These are phyloP conservation scores for Tautogolabrus adspersus DNA, from an alignment of 2,113 vertebrate species.

Conservation along the genomic window DNA sequence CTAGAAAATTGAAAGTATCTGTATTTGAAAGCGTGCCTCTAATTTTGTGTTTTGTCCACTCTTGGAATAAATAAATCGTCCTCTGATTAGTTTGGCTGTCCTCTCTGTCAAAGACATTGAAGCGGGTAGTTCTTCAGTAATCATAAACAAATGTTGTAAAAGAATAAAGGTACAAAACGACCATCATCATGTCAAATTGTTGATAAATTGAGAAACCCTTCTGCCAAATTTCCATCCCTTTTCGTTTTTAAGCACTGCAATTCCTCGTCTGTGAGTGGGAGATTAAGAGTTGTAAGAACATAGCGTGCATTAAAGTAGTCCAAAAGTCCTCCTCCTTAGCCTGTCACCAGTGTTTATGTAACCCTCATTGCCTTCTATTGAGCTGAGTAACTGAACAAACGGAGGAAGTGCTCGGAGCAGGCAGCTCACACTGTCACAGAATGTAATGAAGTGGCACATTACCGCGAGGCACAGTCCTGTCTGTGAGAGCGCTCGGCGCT, in stretches of 20 bases:
- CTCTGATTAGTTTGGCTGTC: slow-evolving; percentile 20
- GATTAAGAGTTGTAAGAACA: slow-evolving; percentile 35
- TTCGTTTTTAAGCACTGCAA: background rate
- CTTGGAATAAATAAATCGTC: slow-evolving; percentile 21
- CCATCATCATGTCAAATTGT: slow-evolving; percentile 14
- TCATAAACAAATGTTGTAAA: slow-evolving; percentile 18
- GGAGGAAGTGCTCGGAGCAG: slow-evolving; percentile 65
- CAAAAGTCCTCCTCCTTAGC: slow-evolving; percentile 35
- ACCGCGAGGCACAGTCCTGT: slow-evolving; percentile 59
- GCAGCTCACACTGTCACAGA: slow-evolving; percentile 59
- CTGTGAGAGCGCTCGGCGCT: slow-evolving; percentile 54
- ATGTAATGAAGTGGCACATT: slow-evolving; percentile 78
- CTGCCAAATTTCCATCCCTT: slow-evolving; percentile 30
- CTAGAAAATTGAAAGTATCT: background rate
- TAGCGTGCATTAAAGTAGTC: slow-evolving; percentile 28
- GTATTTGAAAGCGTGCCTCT: background rate
- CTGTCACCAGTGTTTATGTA: slow-evolving; percentile 57
- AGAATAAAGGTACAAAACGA: background rate
- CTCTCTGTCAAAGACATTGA: slow-evolving; percentile 1
- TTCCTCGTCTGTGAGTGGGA: slow-evolving; percentile 9
- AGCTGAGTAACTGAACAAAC: slow-evolving; percentile 67
- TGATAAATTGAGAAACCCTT: slow-evolving; percentile 25
- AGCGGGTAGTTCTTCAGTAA: background rate
- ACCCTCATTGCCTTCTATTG: slow-evolving; percentile 59
- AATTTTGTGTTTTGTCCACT: background rate